Conservation (phyloP, 2,113 vertebrate genomes). For the Pithys albifrons region DNA sequence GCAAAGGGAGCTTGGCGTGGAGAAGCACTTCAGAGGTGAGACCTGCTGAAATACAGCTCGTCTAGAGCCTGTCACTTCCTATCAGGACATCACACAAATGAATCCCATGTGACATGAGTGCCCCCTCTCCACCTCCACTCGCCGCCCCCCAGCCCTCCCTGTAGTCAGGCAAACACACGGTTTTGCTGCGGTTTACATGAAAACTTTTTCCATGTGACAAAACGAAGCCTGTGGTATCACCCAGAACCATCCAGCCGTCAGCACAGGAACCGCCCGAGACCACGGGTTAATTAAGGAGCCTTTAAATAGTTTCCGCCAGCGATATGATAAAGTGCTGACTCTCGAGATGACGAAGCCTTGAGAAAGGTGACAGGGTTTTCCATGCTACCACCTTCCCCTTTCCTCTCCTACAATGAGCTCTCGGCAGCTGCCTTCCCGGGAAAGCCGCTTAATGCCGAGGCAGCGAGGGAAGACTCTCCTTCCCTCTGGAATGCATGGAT, state of each 20-base stretch:
- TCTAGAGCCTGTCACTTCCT: neutral
- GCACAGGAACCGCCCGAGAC: neutral
- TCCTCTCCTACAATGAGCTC: neutral
- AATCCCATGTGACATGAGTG: neutral
- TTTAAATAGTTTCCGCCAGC: neutral
- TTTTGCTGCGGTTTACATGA: neutral
- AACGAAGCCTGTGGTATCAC: neutral
- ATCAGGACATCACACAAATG: accelerated
- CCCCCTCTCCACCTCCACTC: neutral
- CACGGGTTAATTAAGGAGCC: neutral
- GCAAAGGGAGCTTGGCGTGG: accelerated
- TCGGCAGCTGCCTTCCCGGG: accelerated
- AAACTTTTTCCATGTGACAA: neutral
- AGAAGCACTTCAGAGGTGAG: neutral
- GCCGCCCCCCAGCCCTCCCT: accelerated
- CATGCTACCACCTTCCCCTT: neutral
- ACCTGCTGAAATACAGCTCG: neutral
- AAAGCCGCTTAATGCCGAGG: accelerated
- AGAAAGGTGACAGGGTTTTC: neutral
- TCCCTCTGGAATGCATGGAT: accelerated
- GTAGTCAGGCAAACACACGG: accelerated
- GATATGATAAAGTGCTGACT: neutral
- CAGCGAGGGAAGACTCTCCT: neutral
- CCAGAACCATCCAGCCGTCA: neutral
- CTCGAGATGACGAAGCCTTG: neutral